Conservation (phyloP, 2,113 vertebrate genomes). For the Fregata magnificens region DNA sequence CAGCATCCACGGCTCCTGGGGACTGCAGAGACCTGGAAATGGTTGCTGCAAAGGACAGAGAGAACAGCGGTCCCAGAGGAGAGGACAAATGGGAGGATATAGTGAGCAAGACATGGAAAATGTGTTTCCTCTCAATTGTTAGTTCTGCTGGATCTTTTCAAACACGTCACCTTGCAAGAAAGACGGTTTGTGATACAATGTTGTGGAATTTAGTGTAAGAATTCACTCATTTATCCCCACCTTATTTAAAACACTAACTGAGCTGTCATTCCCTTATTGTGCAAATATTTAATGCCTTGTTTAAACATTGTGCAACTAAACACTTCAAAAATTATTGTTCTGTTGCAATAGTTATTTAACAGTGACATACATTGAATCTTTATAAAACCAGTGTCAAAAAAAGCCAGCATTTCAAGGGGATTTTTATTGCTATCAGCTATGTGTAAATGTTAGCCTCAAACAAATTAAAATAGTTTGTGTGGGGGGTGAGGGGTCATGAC, state of each 20-base stretch:
- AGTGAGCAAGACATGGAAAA: not conserved
- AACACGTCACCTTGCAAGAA: not conserved
- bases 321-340: not conserved
- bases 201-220: not conserved
- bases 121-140: not conserved
- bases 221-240: not conserved
- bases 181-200: not conserved
- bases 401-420: not conserved
- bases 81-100: not conserved
- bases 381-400: not conserved
- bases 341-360: not conserved
- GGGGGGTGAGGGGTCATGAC: not conserved
- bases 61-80: not conserved
- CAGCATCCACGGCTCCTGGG: not conserved
- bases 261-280: not conserved
- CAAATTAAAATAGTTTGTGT: not conserved
- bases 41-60: not conserved
- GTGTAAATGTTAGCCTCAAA: not conserved
- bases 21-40: not conserved
- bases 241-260: not conserved
- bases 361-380: not conserved
- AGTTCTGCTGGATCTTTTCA: not conserved
- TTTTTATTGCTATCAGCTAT: not conserved
- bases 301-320: conserved; percentile 47
- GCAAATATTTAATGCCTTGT: conserved; percentile 20